Conservation (phyloP, 1,140 invertebrate species). For the Panonychus citri region DNA sequence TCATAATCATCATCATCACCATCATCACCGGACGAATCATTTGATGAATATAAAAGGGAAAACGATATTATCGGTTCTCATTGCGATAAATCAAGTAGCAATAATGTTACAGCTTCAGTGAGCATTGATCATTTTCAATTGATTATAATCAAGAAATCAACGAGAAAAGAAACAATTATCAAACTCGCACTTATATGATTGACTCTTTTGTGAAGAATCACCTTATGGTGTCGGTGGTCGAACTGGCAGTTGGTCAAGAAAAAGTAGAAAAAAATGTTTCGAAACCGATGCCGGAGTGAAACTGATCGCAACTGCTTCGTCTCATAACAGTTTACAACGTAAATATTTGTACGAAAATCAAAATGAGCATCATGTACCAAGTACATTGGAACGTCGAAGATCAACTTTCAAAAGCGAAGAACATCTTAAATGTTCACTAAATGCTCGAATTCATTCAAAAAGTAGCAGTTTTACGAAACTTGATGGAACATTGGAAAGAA, state of each 20-base stretch:
- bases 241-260: no score
- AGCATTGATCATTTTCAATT: neutral
- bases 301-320: neutral
- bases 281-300: neutral
- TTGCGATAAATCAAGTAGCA: neutral
- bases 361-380: neutral
- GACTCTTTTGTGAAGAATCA: no score
- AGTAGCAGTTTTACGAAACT: constrained; percentile 6
- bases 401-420: neutral
- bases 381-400: no score
- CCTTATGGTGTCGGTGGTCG: no score
- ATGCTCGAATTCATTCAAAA: constrained; percentile 1
- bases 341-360: neutral
- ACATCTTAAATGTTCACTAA: neutral
- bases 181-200: no score
- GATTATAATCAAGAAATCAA: no score
- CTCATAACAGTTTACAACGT: neutral
- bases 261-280: neutral
- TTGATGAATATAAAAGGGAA: neutral
- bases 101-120: neutral
- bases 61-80: neutral
- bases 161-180: no score
- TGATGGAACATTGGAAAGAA: constrained; percentile 7
- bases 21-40: neutral
- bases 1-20: no score